Base-by-base conservation (phyloP, 2,113 vertebrate genomes). In the Anolis carolinensis region DNA sequence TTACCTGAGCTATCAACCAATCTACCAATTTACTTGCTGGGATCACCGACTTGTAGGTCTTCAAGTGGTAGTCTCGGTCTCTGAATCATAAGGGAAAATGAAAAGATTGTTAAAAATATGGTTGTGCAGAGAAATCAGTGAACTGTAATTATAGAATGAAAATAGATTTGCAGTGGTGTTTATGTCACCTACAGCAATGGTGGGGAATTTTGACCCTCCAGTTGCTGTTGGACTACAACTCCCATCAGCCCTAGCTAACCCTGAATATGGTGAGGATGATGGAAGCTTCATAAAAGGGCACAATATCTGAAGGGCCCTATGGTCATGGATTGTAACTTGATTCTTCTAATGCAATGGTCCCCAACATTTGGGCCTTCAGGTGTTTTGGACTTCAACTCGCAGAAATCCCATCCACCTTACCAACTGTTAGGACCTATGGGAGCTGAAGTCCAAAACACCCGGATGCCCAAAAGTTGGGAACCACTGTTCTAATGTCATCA, bases 41-140 rank as follows among this genome's bases (percentile, higher is more conserved):
- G 65, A 99, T 95, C 87, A 99, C 99, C 0, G 98, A 99, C 91
- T 98, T 99, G 93, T 99, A 99, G 0, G 98, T 99, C 96, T 99
- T 99, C 86, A 99, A 94, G 90, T 99, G 99, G 88, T 99, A 95
- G 88, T 99, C 99, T 73, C 99, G 95, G 93, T 99, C 99, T 92
- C 98, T 99, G 94, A 4, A 86, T 84, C 86, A 82, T 82, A 90
- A 82, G 93, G 62, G 86, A 62, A 90, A 93, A 86, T 83, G 13
- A 48, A 63, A 21, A 87, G 63, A 86, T 82, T 34, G 79, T 71
- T 63, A 87, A 73, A 0, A 23, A 86, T 81, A 72, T 83, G 0
- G 16, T 3, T 86, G 70, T 39, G 82, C 78, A 67, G 62, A 74
- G 6, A 88, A 1, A 16, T 73, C 2, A 1, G 18, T 32, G 2